Evolutionary conservation across 2,888 invertebrate genomes (phyloP), one percentile per base, ranked within the genome.

Genomic region (Galerucella calmariensis): DNA sequence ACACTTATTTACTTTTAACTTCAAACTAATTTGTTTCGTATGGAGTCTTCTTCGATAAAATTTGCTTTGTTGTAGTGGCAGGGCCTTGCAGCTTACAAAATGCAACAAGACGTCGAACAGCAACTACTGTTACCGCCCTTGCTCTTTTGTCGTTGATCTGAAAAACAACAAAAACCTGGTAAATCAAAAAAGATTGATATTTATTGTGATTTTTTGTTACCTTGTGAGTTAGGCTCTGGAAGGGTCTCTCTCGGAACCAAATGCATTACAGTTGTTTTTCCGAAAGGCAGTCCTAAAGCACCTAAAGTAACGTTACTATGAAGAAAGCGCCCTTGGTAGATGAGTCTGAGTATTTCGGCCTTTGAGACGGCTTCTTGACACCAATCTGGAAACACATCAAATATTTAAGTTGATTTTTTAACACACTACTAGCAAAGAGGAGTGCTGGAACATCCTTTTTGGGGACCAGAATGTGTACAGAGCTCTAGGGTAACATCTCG

Each of bases 251-350:
- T 93, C 83, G 99, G 98, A 88, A 99, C 99, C 86, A 99, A 94
- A 91, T 99, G 99, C 99, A 99, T 99, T 88, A 99, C 99, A 87
- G 98, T 98, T 86, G 98, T 99, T 90, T 97, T 98, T 83, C 98
- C 98, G 84, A 95, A 92, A 81, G 97, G 97, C 89, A 99, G 92
- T 86, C 98, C 97, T 86, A 99, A 92, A 85, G 99, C 99, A 88
- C 97, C 97, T 88, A 98, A 92, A 86, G 98, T 98, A 87, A 99
- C 99, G 89, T 98, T 98, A 90, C 98, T 98, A 91, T 99, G 99
- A 87, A 99, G 92, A 92, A 99, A 99, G 86, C 99, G 94, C 83
- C 99, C 99, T 91, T 99, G 99, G 91, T 99, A 99, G 89, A 99
- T 99, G 88, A 99, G 94, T 88, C 99, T 94, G 86, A 99, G 92